Percentiles rank a stretch among this genome's conserved stretches.
phyloP scores from a whole-genome alignment of 2,113 vertebrate genomes.

The Nothocercus nigrocapillus region DNA sequence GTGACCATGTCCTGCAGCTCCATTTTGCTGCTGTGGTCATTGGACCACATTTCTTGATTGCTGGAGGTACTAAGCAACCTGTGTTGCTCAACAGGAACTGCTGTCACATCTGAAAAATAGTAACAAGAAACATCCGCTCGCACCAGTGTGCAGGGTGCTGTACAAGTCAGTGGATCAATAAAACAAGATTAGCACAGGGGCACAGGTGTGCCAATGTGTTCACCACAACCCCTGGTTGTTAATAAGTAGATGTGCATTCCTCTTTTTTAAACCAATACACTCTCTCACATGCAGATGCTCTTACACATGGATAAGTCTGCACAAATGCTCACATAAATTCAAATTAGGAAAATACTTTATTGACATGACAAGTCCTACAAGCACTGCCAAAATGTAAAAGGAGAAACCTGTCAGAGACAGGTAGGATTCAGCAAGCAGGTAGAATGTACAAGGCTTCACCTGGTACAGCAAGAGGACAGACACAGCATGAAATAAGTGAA shows the following conservation, averaged over 20 bases:
- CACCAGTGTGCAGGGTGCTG: background rate
- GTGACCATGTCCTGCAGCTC: background rate
- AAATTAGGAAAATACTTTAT: background rate
- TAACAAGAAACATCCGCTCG: background rate
- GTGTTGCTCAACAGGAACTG: background rate
- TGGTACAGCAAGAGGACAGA: background rate
- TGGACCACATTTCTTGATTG: background rate
- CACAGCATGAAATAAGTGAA: background rate
- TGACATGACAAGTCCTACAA: background rate
- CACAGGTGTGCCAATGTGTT: background rate
- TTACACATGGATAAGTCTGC: constrained; percentile 12
- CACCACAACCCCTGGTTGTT: background rate
- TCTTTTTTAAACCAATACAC: background rate
- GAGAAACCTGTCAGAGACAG: constrained; percentile 42
- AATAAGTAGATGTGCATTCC: background rate
- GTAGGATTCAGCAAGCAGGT: background rate
- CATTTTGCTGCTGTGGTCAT: background rate
- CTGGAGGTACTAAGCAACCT: background rate
- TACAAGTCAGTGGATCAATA: background rate
- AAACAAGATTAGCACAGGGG: background rate
- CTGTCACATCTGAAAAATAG: background rate
- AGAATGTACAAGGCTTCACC: background rate
- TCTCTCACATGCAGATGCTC: background rate
- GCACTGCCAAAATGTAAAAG: constrained; percentile 5
- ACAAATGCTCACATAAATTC: constrained; percentile 35